Evolutionary conservation across 2,888 invertebrate genomes (phyloP).

Genomic region (Pyralis farinalis): DNA sequence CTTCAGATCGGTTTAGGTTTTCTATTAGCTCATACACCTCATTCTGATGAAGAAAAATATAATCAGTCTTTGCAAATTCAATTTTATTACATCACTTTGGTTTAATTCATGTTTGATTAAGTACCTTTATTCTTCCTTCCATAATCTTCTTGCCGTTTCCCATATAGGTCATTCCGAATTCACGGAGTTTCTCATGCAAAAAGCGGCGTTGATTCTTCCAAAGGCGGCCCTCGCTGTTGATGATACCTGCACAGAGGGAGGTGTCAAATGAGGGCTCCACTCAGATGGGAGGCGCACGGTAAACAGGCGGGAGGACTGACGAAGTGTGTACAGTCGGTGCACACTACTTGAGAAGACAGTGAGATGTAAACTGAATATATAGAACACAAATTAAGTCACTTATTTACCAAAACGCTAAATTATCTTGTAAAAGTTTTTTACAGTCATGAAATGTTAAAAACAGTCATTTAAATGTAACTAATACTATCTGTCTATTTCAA

Average conservation of each 20-base stretch:
- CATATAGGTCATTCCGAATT: conserved; percentile 94
- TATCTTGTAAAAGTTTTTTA: too few relatives aligned
- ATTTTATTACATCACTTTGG: not conserved
- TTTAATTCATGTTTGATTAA: conserved; percentile 4
- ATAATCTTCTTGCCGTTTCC: conserved; percentile 90
- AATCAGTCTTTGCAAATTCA: conserved; percentile 10
- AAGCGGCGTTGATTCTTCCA: conserved; percentile 96
- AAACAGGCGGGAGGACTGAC: conserved; percentile 36
- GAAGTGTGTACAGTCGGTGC: conserved; percentile 44
- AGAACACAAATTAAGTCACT: too few relatives aligned
- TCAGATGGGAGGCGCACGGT: conserved; percentile 50
- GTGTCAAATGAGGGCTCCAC: conserved; percentile 41
- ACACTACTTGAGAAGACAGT: conserved; percentile 10
- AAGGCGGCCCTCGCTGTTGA: conserved; percentile 92
- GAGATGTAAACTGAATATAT: too few relatives aligned
- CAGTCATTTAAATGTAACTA: too few relatives aligned
- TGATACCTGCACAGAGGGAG: conserved; percentile 85
- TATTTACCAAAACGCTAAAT: too few relatives aligned
- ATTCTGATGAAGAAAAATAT: conserved; percentile 64
- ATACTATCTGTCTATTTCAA: too few relatives aligned
- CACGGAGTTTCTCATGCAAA: conserved; percentile 90
- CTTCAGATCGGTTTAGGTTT: conserved; percentile 82
- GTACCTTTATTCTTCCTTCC: conserved; percentile 91
- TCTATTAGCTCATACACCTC: conserved; percentile 89
- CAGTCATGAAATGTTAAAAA: too few relatives aligned